Evolutionary conservation across 2,888 invertebrate genomes (phyloP).

Genomic region (Caprella mutica): DNA sequence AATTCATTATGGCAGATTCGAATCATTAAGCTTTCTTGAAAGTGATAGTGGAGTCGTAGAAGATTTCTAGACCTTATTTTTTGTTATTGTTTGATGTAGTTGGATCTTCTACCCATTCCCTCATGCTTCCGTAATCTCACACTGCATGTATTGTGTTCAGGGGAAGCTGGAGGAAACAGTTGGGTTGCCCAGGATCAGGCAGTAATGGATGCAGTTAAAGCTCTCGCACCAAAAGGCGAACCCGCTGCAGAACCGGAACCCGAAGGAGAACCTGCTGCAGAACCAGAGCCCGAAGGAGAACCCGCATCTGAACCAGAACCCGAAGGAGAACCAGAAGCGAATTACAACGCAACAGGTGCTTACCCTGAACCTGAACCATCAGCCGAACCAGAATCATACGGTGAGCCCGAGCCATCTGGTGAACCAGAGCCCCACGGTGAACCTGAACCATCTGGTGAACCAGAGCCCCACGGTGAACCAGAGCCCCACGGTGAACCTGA

Average conservation of each 20-base stretch:
- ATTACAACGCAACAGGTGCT: too few relatives aligned
- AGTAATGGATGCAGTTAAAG: neutral
- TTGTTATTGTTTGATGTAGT: too few relatives aligned
- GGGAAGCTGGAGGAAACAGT: conserved; percentile 6
- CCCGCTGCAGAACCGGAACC: conserved; percentile 19
- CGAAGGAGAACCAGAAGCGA: conserved; percentile 26
- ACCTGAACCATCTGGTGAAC: conserved; percentile 40
- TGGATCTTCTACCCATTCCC: too few relatives aligned
- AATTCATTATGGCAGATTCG: too few relatives aligned
- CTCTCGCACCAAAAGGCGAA: neutral
- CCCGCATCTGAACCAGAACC: conserved; percentile 29
- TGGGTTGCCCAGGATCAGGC: neutral
- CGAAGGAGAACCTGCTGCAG: conserved; percentile 24
- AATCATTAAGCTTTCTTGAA: too few relatives aligned
- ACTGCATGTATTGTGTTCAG: neutral
- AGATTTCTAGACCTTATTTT: too few relatives aligned
- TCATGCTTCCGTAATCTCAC: too few relatives aligned
- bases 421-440: conserved; percentile 20
- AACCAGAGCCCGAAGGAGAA: conserved; percentile 38
- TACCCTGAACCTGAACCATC: conserved; percentile 37
- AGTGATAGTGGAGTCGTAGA: too few relatives aligned
- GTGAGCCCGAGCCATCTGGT: conserved; percentile 38
- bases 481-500: conserved; percentile 40
- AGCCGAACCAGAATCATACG: conserved; percentile 34
- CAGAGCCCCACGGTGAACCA: conserved; percentile 13